Base-by-base conservation (phyloP, 2,888 invertebrate species). In the Neoaliturus tenellus region DNA sequence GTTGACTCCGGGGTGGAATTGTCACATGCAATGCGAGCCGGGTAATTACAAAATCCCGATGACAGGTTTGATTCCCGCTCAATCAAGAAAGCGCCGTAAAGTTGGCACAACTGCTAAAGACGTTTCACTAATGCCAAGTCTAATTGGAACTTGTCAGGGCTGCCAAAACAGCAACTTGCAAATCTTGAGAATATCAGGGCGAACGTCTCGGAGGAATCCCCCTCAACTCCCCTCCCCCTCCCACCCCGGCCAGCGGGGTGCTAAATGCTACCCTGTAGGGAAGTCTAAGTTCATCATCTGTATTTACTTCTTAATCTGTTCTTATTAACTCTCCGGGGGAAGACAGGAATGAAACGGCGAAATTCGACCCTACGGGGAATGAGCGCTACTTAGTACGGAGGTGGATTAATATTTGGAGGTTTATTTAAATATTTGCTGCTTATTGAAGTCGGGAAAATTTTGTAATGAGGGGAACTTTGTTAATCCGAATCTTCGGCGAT, bases 241-340 rank as follows among this genome's bases (percentile, higher is more conserved):
- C 28, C 31, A n/a, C 17, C 28, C 55, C 33, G 4, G 33, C 28
- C 78, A 3, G 55, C 78, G 55, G 78, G 78, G 78, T 51, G 78
- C 78, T 55, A 75, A 75, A 75, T 75, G 75, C 75, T 75, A 75
- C 75, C 75, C 75, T 48, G 39, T 48, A n/a, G 48, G 20, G 48
- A 31, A 25, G 75, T 48, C 78, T 78, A 78, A 78, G 78, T 78
- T 78, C 78, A 78, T 78, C 78, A 78, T 78, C 78, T 55, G 78
- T 78, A 78, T 78, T 78, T 78, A 78, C 78, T 78, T 78, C 78
- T 78, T 78, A 78, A 78, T 78, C 78, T 78, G 78, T 78, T 78
- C 78, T 78, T 78, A 78, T 78, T 78, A 78, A 78, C 78, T 78
- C 78, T 41, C 1, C 25, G 48, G 25, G 75, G 41, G 75, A 41